Base-by-base conservation (phyloP, 1,140 invertebrate species). In the Microplitis mediator region DNA sequence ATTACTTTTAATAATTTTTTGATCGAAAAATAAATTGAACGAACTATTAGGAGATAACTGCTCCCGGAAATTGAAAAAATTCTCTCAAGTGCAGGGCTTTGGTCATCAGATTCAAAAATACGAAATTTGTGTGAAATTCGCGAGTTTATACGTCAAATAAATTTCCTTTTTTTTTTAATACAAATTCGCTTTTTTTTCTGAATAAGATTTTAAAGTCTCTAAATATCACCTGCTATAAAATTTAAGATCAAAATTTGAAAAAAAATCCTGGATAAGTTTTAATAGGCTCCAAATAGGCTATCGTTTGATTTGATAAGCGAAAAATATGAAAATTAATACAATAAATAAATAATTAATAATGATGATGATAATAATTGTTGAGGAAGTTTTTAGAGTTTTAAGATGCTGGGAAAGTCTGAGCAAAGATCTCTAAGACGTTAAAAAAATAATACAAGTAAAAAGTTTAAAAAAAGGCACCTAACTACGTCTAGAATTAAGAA, bases 401-500 rank as follows among this genome's bases (percentile, higher is more conserved):
- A 66, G 23, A 54, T 14, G 52, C n/a, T 68, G 66, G 66, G 66
- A 68, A 68, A 68, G 65, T 67, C 56, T 31, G n/a, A 6, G 65
- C 52, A 39, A 36, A 62, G 9, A 16, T 36, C 50, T 67, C 6
- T 67, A 67, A 67, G 52, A 39, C 39, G 65, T 67, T n/a, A 35
- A 67, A 67, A 69, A 69, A 66, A 14, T 36, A 69, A 31, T 45
- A 8, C 3, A 51, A 45, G 51, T 67, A 67, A 67, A 56, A 56
- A 56, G 16, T 13, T 13, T 13, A 56, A 56, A 64, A 64, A 64
- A 64, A 6, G 4, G 39, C 39, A 39, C 6, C 51, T n/a, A 56
- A 68, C 66, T 68, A 54, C 66, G 66, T 68, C 32, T 58, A 68
- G 66, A 68, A 68, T 58, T 32, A 45, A 23, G 54, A 66, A 45